phyloP scores from a whole-genome alignment of 2,113 vertebrate species.

The Australoheros scitulus region DNA sequence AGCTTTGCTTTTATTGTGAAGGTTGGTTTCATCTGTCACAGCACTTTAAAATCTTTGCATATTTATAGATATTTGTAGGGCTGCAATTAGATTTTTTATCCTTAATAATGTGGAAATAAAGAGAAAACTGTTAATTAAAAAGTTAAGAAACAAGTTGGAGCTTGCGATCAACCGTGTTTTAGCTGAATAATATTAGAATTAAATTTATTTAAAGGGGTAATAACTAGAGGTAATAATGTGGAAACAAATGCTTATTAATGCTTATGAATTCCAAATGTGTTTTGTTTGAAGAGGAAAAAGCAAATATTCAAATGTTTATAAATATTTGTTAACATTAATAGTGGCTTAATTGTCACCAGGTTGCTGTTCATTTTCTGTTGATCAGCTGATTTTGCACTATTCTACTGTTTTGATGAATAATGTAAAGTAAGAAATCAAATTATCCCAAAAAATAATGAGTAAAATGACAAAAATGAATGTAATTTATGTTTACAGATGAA shows the following conservation, averaged over 20 bases:
- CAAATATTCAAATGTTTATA: constrained; percentile 1
- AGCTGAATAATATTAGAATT: background rate
- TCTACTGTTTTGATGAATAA: background rate
- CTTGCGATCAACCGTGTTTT: background rate
- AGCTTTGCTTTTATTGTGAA: background rate
- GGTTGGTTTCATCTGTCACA: background rate
- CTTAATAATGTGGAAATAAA: background rate
- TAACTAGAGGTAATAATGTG: background rate
- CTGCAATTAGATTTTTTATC: background rate
- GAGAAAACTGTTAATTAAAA: background rate
- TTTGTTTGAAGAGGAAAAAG: background rate
- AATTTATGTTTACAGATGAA: constrained; percentile 72
- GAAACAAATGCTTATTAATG: background rate
- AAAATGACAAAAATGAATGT: background rate
- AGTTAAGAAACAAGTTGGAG: background rate
- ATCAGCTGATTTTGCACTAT: background rate
- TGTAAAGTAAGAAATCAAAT: background rate
- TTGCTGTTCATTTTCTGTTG: background rate
- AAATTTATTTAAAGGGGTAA: background rate
- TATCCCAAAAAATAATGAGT: background rate
- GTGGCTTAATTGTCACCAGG: background rate
- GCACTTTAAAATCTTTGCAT: background rate
- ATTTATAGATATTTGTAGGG: background rate
- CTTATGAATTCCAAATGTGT: background rate
- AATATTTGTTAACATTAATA: background rate